Percentiles rank a stretch among this genome's conserved stretches.
These are phyloP conservation scores for Platysternon megacephalum DNA, from an alignment of 2,113 vertebrate species.

Conservation along the genomic window DNA sequence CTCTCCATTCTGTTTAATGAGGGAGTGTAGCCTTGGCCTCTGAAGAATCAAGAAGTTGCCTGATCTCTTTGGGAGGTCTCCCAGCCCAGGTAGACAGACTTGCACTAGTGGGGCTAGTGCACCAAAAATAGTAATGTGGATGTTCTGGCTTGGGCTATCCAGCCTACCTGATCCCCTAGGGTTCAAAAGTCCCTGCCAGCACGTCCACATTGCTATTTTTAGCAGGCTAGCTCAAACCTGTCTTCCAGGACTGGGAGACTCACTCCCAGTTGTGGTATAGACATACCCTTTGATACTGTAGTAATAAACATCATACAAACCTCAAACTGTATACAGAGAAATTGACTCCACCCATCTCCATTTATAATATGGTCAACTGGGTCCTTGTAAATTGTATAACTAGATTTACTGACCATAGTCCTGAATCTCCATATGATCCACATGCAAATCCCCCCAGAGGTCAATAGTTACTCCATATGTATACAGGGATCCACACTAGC, in stretches of 20 bases:
- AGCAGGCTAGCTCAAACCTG: too few relatives aligned
- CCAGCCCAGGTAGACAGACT: too few relatives aligned
- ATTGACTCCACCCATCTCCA: too few relatives aligned
- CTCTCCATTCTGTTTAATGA: background rate
- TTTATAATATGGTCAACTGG: too few relatives aligned
- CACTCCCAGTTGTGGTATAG: too few relatives aligned
- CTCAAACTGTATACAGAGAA: too few relatives aligned
- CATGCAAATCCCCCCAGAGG: background rate
- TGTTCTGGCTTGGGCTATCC: background rate
- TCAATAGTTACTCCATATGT: background rate
- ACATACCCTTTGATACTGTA: too few relatives aligned
- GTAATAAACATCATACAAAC: too few relatives aligned
- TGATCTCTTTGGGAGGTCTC: background rate
- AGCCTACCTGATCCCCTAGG: background rate
- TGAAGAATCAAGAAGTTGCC: background rate
- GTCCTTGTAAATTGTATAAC: background rate
- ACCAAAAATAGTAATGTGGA: background rate
- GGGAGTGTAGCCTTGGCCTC: background rate
- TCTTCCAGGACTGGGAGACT: too few relatives aligned
- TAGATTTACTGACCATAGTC: background rate
- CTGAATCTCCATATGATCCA: background rate
- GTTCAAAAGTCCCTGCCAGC: too few relatives aligned
- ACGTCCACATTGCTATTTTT: too few relatives aligned
- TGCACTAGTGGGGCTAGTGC: background rate
- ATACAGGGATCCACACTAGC: background rate